These are phyloP conservation scores for Cyclopterus lumpus DNA, from an alignment of 2,797 vertebrate genomes.

Conservation along the genomic window DNA sequence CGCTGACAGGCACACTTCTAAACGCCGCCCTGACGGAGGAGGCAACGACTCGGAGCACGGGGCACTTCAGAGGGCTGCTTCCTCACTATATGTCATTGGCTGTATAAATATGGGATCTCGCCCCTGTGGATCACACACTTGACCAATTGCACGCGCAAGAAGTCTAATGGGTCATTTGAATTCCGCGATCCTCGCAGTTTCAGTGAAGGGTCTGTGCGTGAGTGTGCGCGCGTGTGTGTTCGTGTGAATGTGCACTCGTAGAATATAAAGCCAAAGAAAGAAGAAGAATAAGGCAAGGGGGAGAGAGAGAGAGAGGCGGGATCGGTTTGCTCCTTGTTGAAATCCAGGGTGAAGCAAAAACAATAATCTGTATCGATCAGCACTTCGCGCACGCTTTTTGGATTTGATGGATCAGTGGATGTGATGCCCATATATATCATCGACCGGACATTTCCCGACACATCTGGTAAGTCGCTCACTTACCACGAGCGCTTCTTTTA, in stretches of 20 bases:
- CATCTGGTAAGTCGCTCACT: slow-evolving; percentile 84
- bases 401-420: slow-evolving; percentile 83
- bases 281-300: slow-evolving; percentile 28
- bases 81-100: slow-evolving; percentile 44
- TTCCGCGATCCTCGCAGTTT: slow-evolving; percentile 54
- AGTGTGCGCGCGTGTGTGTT: slow-evolving; percentile 23
- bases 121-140: slow-evolving; percentile 56
- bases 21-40: slow-evolving; percentile 73
- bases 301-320: slow-evolving; percentile 46
- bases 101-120: slow-evolving; percentile 53
- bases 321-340: slow-evolving; percentile 51
- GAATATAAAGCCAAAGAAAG: slow-evolving; percentile 62
- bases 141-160: slow-evolving; percentile 59
- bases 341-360: slow-evolving; percentile 53
- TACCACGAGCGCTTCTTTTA: slow-evolving; percentile 31
- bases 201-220: slow-evolving; percentile 33
- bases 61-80: slow-evolving; percentile 64
- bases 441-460: slow-evolving; percentile 87
- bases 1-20: slow-evolving; percentile 65
- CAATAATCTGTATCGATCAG: slow-evolving; percentile 63
- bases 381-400: slow-evolving; percentile 70
- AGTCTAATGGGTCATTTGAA: slow-evolving; percentile 63
- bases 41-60: slow-evolving; percentile 46
- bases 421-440: slow-evolving; percentile 89
- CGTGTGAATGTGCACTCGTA: slow-evolving; percentile 60